Conservation (phyloP, 2,113 vertebrate genomes). For the Pongo abelii region DNA sequence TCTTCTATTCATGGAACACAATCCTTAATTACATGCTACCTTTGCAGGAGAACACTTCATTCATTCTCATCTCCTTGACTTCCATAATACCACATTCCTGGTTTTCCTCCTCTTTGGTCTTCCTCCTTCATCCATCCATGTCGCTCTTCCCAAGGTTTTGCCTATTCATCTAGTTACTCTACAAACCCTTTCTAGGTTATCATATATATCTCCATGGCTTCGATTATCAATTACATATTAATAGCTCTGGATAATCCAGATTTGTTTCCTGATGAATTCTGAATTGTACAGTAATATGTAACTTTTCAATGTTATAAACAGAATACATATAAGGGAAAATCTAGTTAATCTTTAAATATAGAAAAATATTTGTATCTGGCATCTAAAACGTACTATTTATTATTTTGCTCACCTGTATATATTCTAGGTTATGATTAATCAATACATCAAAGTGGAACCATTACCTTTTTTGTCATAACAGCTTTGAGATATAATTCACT, state of each 20-base stretch:
- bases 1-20: neutral
- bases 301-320: conserved; percentile 23
- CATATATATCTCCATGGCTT: neutral
- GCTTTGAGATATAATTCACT: neutral
- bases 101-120: neutral
- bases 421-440: neutral
- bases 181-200: neutral
- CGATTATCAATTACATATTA: neutral
- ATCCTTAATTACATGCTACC: neutral
- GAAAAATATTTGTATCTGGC: neutral
- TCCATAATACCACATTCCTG: neutral
- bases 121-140: neutral
- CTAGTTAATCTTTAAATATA: conserved; percentile 27
- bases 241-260: neutral
- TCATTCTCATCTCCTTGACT: neutral
- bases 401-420: neutral
- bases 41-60: neutral
- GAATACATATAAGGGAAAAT: conserved; percentile 7
- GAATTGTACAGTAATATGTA: neutral
- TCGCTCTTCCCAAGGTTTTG: neutral
- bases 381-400: neutral
- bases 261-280: conserved; percentile 51
- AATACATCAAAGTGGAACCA: neutral
- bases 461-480: neutral
- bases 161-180: neutral